Evolutionary conservation across 2,797 vertebrate genomes (phyloP), one percentile per base, ranked within the genome.

Genomic region (Threskiornis aethiopicus): DNA sequence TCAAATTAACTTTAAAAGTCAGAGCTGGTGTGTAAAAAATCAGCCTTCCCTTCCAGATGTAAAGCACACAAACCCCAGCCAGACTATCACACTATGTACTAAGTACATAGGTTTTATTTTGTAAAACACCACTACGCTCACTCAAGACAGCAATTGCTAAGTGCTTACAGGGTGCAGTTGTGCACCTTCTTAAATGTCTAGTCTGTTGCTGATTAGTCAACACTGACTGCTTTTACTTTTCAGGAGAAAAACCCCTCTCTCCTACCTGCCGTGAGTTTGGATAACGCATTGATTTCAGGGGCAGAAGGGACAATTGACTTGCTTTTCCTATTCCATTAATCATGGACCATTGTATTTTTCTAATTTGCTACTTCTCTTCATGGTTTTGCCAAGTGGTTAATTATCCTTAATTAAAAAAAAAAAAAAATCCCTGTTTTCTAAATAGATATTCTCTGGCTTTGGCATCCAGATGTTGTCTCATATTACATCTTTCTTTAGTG

Each of bases 281-380:
- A 21, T 72, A 95, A 77, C 39, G 67, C 78, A 49, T 92, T 89
- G 89, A 91, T 92, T 93, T 92, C 89, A 87, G 75, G 57, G 57
- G 37, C 67, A 87, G 75, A 83, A 77, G 81, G 71, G 78, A 59
- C 75, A 61, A 83, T 14, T 78, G 29, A 54, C 54, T 95, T 83
- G 44, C 19, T 79, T 93, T 83, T 91, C 61, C 59, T 59, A 22
- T 75, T 83, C 61, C 51, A 21, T 83, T 86, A 81, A 93, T 84
- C 78, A 76, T 10, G 5, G 37, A 37, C 13, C 20, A 39, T n/a
- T 88, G 65, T 77, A 33, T 71, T 91, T 71, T 88, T 77, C 57
- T 81, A 47, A 80, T 87, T 89, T 92, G 41, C 21, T 71, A 24
- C 39, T 75, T 84, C 33, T 89, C 10, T 13, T 90, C 19, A 10